Percentiles rank a stretch among this genome's conserved stretches.
Conservation (phyloP, 2,888 invertebrate species). For the Imbricaverruca yamaguchii region DNA sequence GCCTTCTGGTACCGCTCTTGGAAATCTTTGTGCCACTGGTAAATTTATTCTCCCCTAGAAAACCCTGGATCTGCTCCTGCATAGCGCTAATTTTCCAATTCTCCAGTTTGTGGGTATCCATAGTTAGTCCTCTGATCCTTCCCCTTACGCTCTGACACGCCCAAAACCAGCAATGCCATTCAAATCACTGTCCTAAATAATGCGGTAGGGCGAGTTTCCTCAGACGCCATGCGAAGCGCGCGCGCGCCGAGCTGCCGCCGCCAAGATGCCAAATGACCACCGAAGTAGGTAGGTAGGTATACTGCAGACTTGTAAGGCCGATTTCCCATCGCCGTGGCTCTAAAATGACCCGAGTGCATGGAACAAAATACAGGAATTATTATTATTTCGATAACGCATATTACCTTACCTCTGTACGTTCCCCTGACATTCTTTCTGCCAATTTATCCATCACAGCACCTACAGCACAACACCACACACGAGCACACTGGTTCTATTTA, state of each 20-base stretch:
- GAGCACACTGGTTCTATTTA: slow-evolving; percentile 31
- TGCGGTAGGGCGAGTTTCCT: too few species aligned
- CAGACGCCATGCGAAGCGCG: background rate
- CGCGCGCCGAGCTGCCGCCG: background rate
- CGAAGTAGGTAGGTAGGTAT: background rate
- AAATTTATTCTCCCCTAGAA: too few species aligned
- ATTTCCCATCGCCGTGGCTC: background rate
- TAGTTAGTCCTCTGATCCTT: too few species aligned
- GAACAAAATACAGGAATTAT: background rate
- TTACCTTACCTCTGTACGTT: background rate
- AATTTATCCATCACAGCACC: background rate
- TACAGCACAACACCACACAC: background rate
- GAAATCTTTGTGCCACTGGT: too few species aligned
- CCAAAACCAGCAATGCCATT: too few species aligned
- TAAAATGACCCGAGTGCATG: background rate
- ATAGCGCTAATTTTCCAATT: too few species aligned
- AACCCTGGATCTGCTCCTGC: too few species aligned
- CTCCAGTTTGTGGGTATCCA: too few species aligned
- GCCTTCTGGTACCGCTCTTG: too few species aligned
- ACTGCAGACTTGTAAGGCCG: background rate
- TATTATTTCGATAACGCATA: background rate
- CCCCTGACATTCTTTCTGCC: background rate
- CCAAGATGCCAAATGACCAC: background rate
- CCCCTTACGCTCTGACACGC: too few species aligned
- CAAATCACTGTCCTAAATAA: too few species aligned